Conservation (phyloP, 2,888 invertebrate genomes). For the Melanophora roralis region DNA sequence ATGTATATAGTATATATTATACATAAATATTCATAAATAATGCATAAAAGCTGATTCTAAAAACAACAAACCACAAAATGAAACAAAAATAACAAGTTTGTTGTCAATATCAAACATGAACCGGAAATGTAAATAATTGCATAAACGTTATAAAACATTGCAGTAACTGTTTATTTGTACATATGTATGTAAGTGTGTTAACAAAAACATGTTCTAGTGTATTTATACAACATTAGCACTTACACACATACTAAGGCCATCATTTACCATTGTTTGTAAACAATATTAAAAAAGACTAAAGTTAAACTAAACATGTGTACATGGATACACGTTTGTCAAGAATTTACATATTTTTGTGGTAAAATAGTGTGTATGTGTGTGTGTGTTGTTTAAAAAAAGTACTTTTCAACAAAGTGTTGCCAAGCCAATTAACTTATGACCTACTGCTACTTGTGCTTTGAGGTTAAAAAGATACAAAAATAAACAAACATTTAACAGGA, state of each 20-base stretch:
- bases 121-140: constrained; percentile 61
- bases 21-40: constrained; percentile 27
- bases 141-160: constrained; percentile 62
- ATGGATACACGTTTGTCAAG: not conserved
- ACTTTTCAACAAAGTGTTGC: constrained; percentile 49
- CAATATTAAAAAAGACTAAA: too few species aligned
- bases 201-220: too few species aligned
- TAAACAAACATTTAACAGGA: constrained; percentile 19
- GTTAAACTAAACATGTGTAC: not conserved
- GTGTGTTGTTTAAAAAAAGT: constrained; percentile 12
- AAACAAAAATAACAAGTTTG: constrained; percentile 47
- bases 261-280: constrained; percentile 14
- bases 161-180: constrained; percentile 48
- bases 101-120: constrained; percentile 57
- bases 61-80: constrained; percentile 37
- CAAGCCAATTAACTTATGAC: constrained; percentile 61
- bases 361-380: constrained; percentile 6
- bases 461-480: constrained; percentile 36
- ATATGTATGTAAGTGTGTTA: too few species aligned
- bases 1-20: constrained; percentile 2
- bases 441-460: constrained; percentile 40
- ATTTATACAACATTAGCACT: constrained; percentile 1
- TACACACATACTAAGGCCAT: not conserved
- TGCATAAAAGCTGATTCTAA: constrained; percentile 27
- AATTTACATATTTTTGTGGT: constrained; percentile 18